Conservation (phyloP, 2,797 vertebrate genomes). For the Coracias cyanogaster region DNA sequence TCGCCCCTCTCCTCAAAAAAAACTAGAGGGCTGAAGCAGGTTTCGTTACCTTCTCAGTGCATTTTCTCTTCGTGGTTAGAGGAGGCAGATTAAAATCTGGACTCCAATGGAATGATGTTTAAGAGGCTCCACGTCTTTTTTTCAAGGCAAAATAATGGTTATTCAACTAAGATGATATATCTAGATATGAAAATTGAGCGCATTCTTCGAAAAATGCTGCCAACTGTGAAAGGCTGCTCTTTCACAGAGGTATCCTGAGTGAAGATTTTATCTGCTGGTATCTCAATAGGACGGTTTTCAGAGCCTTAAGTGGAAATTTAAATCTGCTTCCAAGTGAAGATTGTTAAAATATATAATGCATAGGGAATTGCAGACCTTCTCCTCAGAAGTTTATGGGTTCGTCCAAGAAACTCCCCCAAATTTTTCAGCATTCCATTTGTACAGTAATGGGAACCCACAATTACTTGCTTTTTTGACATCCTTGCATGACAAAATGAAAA, state of each 20-base stretch:
- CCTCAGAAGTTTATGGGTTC: not conserved
- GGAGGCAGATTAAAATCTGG: conserved; percentile 70
- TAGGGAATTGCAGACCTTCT: conserved; percentile 37
- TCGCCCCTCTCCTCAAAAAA: not conserved
- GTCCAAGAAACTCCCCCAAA: not conserved
- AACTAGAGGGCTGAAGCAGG: not conserved
- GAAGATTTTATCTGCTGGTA: conserved; percentile 71
- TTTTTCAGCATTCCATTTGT: not conserved
- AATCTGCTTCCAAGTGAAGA: conserved; percentile 62
- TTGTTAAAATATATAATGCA: conserved; percentile 70
- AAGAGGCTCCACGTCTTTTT: conserved; percentile 49
- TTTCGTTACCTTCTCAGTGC: not conserved
- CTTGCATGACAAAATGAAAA: not conserved
- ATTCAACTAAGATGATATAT: conserved; percentile 74
- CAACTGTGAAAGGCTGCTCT: conserved; percentile 68
- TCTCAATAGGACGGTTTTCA: conserved; percentile 68
- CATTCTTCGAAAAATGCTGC: conserved; percentile 70
- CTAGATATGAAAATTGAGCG: conserved; percentile 74
- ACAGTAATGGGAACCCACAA: accelerated
- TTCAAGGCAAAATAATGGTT: conserved; percentile 75
- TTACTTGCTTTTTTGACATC: not conserved
- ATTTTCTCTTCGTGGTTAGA: conserved; percentile 36
- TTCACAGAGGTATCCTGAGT: conserved; percentile 71
- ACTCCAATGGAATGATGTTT: conserved; percentile 61
- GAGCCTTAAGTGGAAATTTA: conserved; percentile 72